Base-by-base conservation (phyloP, 2,113 vertebrate species). In the Phaethornis superciliosus region DNA sequence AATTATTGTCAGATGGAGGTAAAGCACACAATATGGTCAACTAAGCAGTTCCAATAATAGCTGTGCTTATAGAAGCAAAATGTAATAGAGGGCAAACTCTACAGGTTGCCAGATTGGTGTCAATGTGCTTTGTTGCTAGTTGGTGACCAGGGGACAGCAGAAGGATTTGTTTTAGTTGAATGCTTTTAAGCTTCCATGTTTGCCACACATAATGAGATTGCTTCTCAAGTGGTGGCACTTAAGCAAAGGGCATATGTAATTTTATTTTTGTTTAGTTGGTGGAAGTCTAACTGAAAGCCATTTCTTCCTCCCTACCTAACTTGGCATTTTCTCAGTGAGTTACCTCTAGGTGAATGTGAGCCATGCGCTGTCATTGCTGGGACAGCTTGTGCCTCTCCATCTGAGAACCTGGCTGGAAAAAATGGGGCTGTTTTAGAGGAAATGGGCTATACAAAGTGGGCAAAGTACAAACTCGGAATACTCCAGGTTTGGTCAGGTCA, bases 41-140 rank as follows among this genome's bases (percentile, higher is more conserved):
- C 81, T 90, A 91, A 94, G 92, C 87, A 87, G 74, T 94, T 95
- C 92, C 79, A 91, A 93, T 79, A 90, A 77, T 82, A 93, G 88
- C 69, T 68, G 33, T 85, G 91, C 91, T 93, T 94, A 87, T 62
- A 52, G 93, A 85, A 94, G 91, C 84, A 93, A 74, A 95, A 90
- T 72, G 68, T 70, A 87, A 88, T 42, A 71, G 92, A 85, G 87
- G 80, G 52, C 89, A 90, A 77, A 88, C 80, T 74, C 92, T 90
- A 82, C 87, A 85, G 77, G 88, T 95, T 96, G 89, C 93, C 95
- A 89, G 87, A 85, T 19, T 14, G 52, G 75, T 87, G 95, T 87
- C 32, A 6, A 2, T 26, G 76, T 83, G 72, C 81, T 94, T 59
- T 90, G 83, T 81, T 96, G 89, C 91, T 83, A 87, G 92, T 88